These are phyloP conservation scores for Hylaea fasciaria DNA, from an alignment of 2,888 invertebrate genomes.

Conservation along the genomic window DNA sequence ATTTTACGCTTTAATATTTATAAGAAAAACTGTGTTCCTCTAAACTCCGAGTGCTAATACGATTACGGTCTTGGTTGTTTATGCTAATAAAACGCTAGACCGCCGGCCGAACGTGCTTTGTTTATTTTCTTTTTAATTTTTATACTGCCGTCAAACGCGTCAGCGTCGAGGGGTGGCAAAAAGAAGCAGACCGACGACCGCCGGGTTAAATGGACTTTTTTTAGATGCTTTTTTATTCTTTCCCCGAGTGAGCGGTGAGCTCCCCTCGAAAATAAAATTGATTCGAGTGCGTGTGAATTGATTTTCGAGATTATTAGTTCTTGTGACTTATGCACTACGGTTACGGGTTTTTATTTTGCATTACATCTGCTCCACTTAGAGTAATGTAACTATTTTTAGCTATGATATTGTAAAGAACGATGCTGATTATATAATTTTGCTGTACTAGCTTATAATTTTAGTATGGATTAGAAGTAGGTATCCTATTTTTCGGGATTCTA, in stretches of 20 bases:
- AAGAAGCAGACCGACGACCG: constrained; percentile 47
- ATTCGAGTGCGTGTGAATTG: constrained; percentile 56
- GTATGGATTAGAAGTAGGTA: too few species aligned
- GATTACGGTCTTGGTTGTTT: constrained; percentile 52
- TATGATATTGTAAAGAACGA: too few species aligned
- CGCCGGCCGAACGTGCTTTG: constrained; percentile 47
- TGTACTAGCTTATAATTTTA: too few species aligned
- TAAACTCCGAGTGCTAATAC: constrained; percentile 36
- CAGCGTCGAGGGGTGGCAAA: constrained; percentile 66
- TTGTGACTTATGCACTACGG: constrained; percentile 18
- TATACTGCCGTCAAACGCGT: constrained; percentile 55
- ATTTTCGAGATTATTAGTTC: constrained; percentile 44
- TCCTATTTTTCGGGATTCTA: too few species aligned
- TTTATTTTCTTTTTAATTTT: constrained; percentile 67
- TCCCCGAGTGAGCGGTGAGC: constrained; percentile 41
- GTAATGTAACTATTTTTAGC: too few species aligned
- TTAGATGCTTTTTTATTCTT: constrained; percentile 48
- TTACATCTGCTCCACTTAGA: not conserved
- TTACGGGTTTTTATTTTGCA: not conserved
- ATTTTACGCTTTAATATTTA: too few species aligned
- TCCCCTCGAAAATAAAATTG: constrained; percentile 55
- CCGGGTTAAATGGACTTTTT: constrained; percentile 43
- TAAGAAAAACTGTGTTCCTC: too few species aligned
- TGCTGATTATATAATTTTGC: too few species aligned
- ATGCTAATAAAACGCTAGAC: constrained; percentile 54